Conservation (phyloP, 53 echinoderm and acorn worm species). For the Temnopleurus reevesii region DNA sequence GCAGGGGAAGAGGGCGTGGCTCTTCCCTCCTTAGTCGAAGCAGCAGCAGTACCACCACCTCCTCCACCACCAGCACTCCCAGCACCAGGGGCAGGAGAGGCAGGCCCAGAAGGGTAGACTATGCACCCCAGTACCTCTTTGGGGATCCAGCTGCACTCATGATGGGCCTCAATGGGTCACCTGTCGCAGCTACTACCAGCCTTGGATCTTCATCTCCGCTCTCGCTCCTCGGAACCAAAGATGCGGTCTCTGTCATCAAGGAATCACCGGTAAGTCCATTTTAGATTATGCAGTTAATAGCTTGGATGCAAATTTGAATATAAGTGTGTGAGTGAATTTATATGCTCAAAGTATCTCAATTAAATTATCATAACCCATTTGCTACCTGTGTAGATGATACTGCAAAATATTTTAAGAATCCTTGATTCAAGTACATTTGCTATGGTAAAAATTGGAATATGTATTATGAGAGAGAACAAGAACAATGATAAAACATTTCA, state of each 20-base stretch:
- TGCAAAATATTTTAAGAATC: no score
- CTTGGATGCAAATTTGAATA: no score
- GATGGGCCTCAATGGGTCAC: constrained; percentile 61
- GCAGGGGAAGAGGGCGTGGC: constrained; percentile 64
- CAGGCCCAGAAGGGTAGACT: constrained; percentile 64
- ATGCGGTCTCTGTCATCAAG: constrained; percentile 78
- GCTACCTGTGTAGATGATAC: no score
- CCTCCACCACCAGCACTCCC: constrained; percentile 55
- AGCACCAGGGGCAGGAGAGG: constrained; percentile 75
- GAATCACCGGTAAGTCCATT: constrained; percentile 80
- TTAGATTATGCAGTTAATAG: no score
- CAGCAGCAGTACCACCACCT: constrained; percentile 34
- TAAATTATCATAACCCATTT: no score
- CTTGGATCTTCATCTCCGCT: not conserved
- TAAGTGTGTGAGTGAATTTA: no score
- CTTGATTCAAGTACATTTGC: no score
- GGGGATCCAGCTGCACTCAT: constrained; percentile 44
- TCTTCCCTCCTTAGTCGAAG: constrained; percentile 37
- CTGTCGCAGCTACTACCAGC: constrained; percentile 35
- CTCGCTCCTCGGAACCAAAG: constrained; percentile 62
- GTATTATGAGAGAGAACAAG: no score
- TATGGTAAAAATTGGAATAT: no score
- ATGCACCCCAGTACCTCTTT: constrained; percentile 53
- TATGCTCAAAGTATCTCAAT: no score
- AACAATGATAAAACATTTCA: no score